A percentile compares a stretch with the other conserved stretches of the same genome.
Evolutionary conservation across 2,113 vertebrate genomes (phyloP).

Genomic region (Tragelaphus buxtoni): DNA sequence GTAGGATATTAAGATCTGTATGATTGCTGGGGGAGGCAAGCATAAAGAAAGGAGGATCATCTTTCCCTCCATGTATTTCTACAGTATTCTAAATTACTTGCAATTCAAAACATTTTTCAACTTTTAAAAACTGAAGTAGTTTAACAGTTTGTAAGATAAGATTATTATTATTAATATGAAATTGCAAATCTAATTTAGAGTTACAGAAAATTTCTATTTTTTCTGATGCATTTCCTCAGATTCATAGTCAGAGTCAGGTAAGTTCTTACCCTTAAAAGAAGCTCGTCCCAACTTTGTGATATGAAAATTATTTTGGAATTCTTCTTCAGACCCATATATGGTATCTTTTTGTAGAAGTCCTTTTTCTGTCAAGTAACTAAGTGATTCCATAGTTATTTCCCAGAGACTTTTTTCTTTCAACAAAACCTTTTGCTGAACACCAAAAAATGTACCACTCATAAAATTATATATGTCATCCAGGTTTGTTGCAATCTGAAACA

Average conservation of each 20-base stretch:
- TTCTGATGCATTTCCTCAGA: background rate
- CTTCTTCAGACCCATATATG: constrained; percentile 12
- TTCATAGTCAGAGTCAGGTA: background rate
- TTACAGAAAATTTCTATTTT: background rate
- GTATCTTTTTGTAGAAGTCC: constrained; percentile 77
- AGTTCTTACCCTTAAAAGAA: constrained; percentile 88
- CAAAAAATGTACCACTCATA: constrained; percentile 87
- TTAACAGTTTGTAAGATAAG: background rate
- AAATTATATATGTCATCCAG: constrained; percentile 83
- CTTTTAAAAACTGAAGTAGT: background rate
- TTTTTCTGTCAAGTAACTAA: constrained; percentile 84
- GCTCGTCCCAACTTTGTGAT: constrained; percentile 91
- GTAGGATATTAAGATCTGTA: background rate
- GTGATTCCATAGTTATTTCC: constrained; percentile 78
- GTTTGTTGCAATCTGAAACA: constrained; percentile 85
- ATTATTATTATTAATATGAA: constrained; percentile 11
- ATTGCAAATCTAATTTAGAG: constrained; percentile 6
- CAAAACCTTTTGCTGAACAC: constrained; percentile 86
- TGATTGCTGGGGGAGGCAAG: no score
- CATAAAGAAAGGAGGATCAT: background rate
- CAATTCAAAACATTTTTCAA: constrained; percentile 7
- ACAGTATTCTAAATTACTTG: background rate
- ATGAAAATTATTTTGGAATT: constrained; percentile 66
- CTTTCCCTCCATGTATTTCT: background rate
- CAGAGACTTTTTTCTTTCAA: constrained; percentile 82